These are phyloP conservation scores for Lycophotia porphyrea DNA, from an alignment of 2,888 invertebrate species.

Conservation along the genomic window DNA sequence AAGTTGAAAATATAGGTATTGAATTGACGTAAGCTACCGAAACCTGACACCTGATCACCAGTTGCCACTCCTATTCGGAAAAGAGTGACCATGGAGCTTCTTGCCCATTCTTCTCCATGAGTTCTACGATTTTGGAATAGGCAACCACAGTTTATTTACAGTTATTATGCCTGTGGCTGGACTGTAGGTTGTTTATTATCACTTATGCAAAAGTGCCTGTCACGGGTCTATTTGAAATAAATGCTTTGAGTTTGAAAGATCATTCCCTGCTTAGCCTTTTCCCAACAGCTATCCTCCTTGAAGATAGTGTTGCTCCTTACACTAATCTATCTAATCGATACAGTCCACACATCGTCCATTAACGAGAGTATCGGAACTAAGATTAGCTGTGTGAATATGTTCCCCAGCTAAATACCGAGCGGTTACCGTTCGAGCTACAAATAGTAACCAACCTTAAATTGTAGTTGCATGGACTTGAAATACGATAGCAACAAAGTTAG, in stretches of 20 bases:
- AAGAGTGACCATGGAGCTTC: no score
- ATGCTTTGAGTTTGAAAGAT: neutral
- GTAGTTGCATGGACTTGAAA: constrained; percentile 6
- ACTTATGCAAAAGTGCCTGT: no score
- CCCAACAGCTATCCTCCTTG: neutral
- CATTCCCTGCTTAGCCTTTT: neutral
- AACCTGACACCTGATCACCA: no score
- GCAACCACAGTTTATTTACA: no score
- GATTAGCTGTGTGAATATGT: constrained; percentile 9
- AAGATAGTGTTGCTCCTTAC: neutral
- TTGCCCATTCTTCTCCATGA: no score
- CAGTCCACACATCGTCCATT: constrained; percentile 35
- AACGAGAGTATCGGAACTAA: constrained; percentile 19
- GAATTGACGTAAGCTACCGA: no score
- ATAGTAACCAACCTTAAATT: constrained; percentile 1
- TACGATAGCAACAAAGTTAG: constrained; percentile 5
- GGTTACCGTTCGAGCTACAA: constrained; percentile 11
- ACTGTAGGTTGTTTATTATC: no score
- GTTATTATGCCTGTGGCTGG: no score
- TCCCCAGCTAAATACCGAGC: neutral
- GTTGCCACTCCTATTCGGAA: no score
- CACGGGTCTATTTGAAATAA: no score
- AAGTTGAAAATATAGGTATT: no score
- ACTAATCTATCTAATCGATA: constrained; percentile 31
- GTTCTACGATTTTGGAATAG: no score